Base-by-base conservation (phyloP, 2,113 vertebrate genomes). In the Nestor notabilis region DNA sequence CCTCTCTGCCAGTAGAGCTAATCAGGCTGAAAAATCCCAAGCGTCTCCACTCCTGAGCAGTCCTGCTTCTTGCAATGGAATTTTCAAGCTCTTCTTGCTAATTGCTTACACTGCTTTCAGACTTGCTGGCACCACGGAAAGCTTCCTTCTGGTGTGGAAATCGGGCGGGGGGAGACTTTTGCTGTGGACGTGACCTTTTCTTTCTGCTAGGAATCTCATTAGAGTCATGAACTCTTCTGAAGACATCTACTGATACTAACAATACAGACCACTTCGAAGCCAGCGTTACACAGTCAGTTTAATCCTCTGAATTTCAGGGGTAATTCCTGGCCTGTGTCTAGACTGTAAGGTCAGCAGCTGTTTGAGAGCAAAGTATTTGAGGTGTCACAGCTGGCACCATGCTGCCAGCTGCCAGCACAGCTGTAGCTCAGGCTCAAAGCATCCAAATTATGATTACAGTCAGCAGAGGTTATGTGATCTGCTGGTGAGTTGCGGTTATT, bases 21-120 rank as follows among this genome's bases (percentile, higher is more conserved):
- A 96, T 96, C 96, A 92, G 96, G 90, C 90, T 94, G 75, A 96
- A 96, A 87, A 96, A 96, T 96, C 90, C 96, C 92, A 91, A 95
- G 88, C 12, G 70, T 83, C 91, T 96, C 94, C 68, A 83, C 83
- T 97, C 64, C 86, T 87, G 91, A 70, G 89, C 89, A 93, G 86
- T 65, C 63, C 50, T 66, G 83, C 83, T 93, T 90, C 94, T 93
- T 92, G 63, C 10, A 1, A 75, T 74, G 91, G 93, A 94, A 94
- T 93, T 95, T 89, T 91, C 80, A 95, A 95, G 86, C 64, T 87
- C 93, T 87, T 79, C 85, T 89, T n/a, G 63, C 68, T 96, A 93
- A 94, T 96, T 90, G 93, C 89, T 88, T 74, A 63, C 60, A 63
- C 29, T 66, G 76, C 87, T 77, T 94, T 92, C 96, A 97, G 96